Base-by-base conservation (phyloP, 2,113 vertebrate genomes). In the Larimichthys crocea region DNA sequence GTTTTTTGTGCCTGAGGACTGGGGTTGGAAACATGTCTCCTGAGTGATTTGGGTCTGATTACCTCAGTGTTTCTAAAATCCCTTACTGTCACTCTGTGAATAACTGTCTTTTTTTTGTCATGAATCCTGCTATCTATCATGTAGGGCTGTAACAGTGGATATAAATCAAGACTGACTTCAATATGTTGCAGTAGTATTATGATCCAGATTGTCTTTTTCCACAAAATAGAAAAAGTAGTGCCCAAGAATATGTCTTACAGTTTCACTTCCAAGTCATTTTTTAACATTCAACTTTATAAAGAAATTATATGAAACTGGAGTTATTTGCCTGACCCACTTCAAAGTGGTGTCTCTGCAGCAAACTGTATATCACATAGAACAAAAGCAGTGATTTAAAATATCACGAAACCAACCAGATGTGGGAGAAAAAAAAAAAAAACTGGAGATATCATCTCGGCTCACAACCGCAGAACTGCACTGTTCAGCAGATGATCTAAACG, bases 331-430 rank as follows among this genome's bases (percentile, higher is more conserved):
- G 14, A 24, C 31, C 31, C 12, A 17, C 70, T 61, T 67, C 15
- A 68, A 55, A 48, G 53, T 20, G 15, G 2, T 16, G 42, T 35
- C n/a, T 42, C 29, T 44, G 20, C 65, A 65, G 63, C 50, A 26
- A 48, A 22, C 56, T 59, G 22, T 59, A 52, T 10, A 49, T 69
- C 35, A 63, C 55, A 42, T 72, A 26, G 71, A 88, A 82, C 70
- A 66, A 82, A 74, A 70, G 53, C 57, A 49, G 59, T 10, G 2
- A 57, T 65, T 87, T 77, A 8, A 63, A 64, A 62, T 71, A 53
- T 77, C 52, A 62, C 40, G 64, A 76, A 68, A 69, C 17, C 20
- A 52, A 72, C 74, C 83, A 73, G 74, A 88, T 84, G 69, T 74
- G 31, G 75, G 31, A 31, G 5, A 31, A 31, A 31, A 31, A 31